These are phyloP conservation scores for Nomada lathburiana DNA, from an alignment of 2,888 invertebrate species.

Conservation along the genomic window DNA sequence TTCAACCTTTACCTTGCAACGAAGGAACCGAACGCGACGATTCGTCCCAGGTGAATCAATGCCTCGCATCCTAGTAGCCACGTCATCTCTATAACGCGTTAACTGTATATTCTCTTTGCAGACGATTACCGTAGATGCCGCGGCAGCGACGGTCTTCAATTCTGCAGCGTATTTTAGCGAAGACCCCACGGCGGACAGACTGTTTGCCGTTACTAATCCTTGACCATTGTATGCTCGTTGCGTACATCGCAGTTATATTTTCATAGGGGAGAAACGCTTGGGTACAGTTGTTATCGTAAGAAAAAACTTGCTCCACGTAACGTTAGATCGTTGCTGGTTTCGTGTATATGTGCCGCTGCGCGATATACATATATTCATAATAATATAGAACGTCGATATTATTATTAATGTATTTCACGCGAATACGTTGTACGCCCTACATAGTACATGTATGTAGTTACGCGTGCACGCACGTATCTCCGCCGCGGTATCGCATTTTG, in stretches of 20 bases:
- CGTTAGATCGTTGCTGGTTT: slow-evolving; percentile 68
- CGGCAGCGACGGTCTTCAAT: slow-evolving; percentile 79
- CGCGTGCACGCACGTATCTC: not conserved
- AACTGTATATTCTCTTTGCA: slow-evolving; percentile 64
- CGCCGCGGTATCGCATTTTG: slow-evolving; percentile 29
- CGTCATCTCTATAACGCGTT: slow-evolving; percentile 29
- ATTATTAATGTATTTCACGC: slow-evolving; percentile 55
- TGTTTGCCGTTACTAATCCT: slow-evolving; percentile 82
- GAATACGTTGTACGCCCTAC: not conserved
- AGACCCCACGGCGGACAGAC: slow-evolving; percentile 82
- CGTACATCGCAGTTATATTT: slow-evolving; percentile 81
- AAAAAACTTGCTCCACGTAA: slow-evolving; percentile 21
- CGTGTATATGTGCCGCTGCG: slow-evolving; percentile 79
- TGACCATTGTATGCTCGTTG: slow-evolving; percentile 82
- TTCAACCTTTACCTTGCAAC: slow-evolving; percentile 64
- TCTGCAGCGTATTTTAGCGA: slow-evolving; percentile 82
- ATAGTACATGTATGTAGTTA: slow-evolving; percentile 1
- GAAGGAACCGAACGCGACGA: slow-evolving; percentile 61
- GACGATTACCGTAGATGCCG: slow-evolving; percentile 61
- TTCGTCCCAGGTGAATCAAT: slow-evolving; percentile 71
- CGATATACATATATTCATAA: slow-evolving; percentile 72
- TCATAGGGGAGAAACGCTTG: slow-evolving; percentile 40
- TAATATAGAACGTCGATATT: slow-evolving; percentile 59
- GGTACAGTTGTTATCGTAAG: slow-evolving; percentile 29
- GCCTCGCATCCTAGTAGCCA: slow-evolving; percentile 50